A percentile compares a stretch with the other conserved stretches of the same genome.
These are phyloP conservation scores for Rhinoraja longicauda DNA, from an alignment of 2,797 vertebrate genomes.

Conservation along the genomic window DNA sequence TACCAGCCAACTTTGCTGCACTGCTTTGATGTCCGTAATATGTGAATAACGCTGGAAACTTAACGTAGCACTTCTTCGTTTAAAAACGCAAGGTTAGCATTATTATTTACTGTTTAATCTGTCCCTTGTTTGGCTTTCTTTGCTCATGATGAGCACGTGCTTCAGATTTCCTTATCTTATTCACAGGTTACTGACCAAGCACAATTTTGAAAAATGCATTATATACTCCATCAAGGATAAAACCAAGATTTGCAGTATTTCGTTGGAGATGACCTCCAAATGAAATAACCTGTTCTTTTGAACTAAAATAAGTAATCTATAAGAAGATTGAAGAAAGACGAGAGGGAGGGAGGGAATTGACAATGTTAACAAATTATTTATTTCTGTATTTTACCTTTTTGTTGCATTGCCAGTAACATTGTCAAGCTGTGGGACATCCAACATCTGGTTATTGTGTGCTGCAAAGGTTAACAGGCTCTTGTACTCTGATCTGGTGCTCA, in stretches of 20 bases:
- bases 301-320: background rate
- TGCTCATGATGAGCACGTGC: background rate
- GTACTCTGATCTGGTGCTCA: background rate
- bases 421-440: background rate
- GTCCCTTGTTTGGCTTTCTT: background rate
- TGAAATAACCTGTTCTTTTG: background rate
- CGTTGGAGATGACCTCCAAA: background rate
- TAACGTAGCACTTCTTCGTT: slow-evolving; percentile 34
- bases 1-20: slow-evolving; percentile 35
- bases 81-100: slow-evolving; percentile 24
- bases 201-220: background rate
- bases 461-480: background rate
- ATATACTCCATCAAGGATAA: background rate
- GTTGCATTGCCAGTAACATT: background rate
- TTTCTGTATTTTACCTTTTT: background rate
- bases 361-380: background rate
- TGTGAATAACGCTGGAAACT: slow-evolving; percentile 36
- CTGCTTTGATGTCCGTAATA: slow-evolving; percentile 34
- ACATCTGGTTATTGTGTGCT: background rate
- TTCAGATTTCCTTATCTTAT: background rate
- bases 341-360: background rate
- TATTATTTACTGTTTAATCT: slow-evolving; percentile 29
- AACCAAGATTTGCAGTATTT: background rate
- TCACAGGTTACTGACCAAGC: background rate
- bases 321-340: background rate